These are phyloP conservation scores for Zonotrichia leucophrys DNA, from an alignment of 2,113 vertebrate genomes.

Conservation along the genomic window DNA sequence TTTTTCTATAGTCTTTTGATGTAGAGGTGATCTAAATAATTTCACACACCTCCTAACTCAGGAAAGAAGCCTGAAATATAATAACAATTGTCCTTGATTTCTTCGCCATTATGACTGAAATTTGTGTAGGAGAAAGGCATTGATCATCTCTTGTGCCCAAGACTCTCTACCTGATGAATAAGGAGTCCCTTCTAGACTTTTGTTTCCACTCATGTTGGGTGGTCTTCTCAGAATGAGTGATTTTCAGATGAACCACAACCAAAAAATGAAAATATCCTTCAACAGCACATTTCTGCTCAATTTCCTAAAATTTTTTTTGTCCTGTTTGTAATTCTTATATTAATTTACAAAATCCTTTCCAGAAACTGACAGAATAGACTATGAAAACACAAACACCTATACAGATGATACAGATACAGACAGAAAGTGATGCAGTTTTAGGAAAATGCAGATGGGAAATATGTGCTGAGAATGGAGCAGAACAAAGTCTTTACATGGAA, in stretches of 20 bases:
- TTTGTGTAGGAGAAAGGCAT: neutral
- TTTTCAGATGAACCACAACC: neutral
- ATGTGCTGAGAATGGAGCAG: neutral
- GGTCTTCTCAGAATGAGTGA: neutral
- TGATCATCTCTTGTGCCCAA: neutral
- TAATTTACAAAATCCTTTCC: constrained; percentile 14
- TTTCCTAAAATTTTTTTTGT: neutral
- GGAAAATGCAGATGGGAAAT: neutral
- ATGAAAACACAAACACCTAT: neutral
- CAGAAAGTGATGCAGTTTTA: neutral
- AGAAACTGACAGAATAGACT: neutral
- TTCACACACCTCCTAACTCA: neutral
- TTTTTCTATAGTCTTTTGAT: neutral
- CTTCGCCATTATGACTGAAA: neutral
- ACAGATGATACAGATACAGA: neutral
- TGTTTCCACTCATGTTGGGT: neutral
- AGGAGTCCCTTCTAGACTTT: neutral
- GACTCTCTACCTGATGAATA: neutral
- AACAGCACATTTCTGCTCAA: neutral
- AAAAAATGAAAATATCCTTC: neutral
- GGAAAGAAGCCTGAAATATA: neutral
- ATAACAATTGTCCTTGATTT: neutral
- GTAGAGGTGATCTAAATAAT: neutral
- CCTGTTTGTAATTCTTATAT: neutral
- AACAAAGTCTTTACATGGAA: neutral